phyloP scores from a whole-genome alignment of 1,140 invertebrate species.

The Caligus rogercresseyi region DNA sequence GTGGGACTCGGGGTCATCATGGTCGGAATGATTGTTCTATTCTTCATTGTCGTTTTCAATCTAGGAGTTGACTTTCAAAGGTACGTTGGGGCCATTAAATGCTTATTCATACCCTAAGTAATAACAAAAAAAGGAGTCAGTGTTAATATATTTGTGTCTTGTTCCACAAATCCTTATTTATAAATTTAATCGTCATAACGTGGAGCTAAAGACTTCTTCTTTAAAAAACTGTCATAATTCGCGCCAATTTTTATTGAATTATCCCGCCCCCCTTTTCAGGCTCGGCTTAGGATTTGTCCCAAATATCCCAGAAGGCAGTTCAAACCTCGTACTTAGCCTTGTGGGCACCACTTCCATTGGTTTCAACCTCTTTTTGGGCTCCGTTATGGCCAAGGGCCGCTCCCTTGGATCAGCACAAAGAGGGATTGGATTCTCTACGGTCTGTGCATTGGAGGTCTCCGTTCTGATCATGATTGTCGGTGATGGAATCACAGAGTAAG shows the following conservation, averaged over 20 bases:
- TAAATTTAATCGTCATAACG: no score
- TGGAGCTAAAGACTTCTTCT: no score
- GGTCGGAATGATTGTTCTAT: constrained; percentile 12
- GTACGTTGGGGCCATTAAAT: not conserved
- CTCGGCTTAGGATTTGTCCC: constrained; percentile 1
- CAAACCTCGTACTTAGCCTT: constrained; percentile 12
- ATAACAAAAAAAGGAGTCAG: not conserved
- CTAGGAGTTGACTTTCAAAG: constrained; percentile 1
- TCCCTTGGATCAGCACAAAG: constrained; percentile 3
- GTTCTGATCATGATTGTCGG: constrained; percentile 18
- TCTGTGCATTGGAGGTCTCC: constrained; percentile 14
- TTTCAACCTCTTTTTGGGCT: constrained; percentile 16
- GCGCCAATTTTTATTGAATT: no score
- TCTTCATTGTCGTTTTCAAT: constrained; percentile 9
- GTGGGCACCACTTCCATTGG: constrained; percentile 20
- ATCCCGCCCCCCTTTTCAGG: not conserved
- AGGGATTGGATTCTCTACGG: constrained; percentile 14
- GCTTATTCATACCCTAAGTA: not conserved
- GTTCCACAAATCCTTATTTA: no score
- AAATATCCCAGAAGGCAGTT: constrained; percentile 2
- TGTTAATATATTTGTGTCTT: no score
- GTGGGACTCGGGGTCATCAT: constrained; percentile 10
- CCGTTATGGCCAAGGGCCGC: constrained; percentile 10
- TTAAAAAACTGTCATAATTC: no score
- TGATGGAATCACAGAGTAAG: not conserved